Evolutionary conservation across 2,797 vertebrate species (phyloP), one percentile per base, ranked within the genome.

Genomic region (Pyrocephalus nanus): DNA sequence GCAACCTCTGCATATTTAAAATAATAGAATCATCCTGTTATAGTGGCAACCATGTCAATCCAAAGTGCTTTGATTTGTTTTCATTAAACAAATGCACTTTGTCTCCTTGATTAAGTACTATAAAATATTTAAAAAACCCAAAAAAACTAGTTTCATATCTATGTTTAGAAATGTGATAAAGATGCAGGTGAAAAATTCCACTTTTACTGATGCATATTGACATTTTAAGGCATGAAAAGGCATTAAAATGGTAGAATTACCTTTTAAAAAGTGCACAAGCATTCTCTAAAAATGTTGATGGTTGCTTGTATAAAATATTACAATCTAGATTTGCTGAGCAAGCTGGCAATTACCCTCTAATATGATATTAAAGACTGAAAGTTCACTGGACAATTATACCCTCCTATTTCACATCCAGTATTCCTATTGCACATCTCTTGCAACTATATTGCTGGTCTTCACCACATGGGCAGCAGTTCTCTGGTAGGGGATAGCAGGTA

Each of bases 1-100:
- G 29, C 43, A 64, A 53, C 32, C 7, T 43, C 42, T 86, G 29
- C 69, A 22, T 62, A 47, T 55, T 55, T 86, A 83, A 81, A 87
- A 80, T 60, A 81, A 81, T 87, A 92, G 67, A 93, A 92, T 47
- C 3, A 90, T 88, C 23, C 32, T 32, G 16, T 92, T 93, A 92
- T 14, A 66, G 72, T 55, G 20, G 66, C 8, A 88, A 86, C 22
- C 34, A 15, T 92, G 30, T 88, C 55, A 92, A 70, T 71, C 5
- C 32, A 29, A 71, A 93, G 29, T n/a, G 38, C 47, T 90, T 80
- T 75, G 83, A 86, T 94, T 62, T 77, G 17, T 80, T 87, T 96
- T 91, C 6, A 1, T 94, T 92, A 69, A 80, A 91, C 30, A 75
- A 79, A 60, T 66, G 7, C 12, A 60, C 10, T 85, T 71, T 78